phyloP scores from a whole-genome alignment of 2,797 vertebrate genomes.

The Catamblyrhynchus diadema region DNA sequence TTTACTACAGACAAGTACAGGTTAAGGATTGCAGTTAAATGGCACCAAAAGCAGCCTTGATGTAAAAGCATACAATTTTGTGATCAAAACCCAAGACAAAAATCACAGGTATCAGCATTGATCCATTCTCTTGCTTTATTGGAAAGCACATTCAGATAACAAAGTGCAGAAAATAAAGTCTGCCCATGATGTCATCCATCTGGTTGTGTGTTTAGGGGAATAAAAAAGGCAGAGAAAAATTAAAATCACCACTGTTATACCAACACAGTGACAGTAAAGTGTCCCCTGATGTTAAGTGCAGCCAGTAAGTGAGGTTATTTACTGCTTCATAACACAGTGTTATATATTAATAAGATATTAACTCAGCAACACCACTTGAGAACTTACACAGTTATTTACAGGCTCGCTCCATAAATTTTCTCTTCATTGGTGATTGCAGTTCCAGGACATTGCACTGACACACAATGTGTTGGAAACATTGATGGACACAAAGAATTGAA shows the following conservation, averaged over 20 bases:
- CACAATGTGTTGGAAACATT: neutral
- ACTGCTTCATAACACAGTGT: neutral
- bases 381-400: slow-evolving; percentile 61
- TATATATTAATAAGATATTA: slow-evolving; percentile 1
- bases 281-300: neutral
- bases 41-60: neutral
- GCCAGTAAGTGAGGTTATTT: neutral
- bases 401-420: slow-evolving; percentile 3
- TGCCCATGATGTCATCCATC: neutral
- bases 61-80: neutral
- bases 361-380: slow-evolving; percentile 21
- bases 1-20: fast-evolving
- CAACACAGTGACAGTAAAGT: neutral
- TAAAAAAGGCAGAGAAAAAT: neutral
- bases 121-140: slow-evolving; percentile 69
- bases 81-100: slow-evolving; percentile 42
- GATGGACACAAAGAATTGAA: neutral
- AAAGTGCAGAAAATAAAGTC: slow-evolving; percentile 35
- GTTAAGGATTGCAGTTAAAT: neutral
- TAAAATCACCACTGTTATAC: neutral
- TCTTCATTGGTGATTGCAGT: slow-evolving; percentile 18
- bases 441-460: slow-evolving; percentile 39
- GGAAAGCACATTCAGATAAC: slow-evolving; percentile 55
- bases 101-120: neutral
- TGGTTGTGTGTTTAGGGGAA: neutral